Evolutionary conservation across 1,140 invertebrate species (phyloP).

Genomic region (Theocolax elegans): DNA sequence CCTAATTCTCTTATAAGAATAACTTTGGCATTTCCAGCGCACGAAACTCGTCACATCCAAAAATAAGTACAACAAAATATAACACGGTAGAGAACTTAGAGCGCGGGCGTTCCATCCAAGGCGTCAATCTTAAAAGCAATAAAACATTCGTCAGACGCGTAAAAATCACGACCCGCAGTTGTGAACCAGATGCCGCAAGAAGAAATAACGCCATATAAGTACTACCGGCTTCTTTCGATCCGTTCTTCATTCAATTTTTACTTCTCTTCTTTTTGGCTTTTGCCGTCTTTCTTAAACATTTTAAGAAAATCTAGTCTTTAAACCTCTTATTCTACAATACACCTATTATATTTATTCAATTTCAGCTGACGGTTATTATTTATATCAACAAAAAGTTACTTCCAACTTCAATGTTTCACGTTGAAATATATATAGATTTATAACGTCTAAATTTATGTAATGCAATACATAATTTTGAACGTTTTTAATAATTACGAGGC

Average conservation of each 20-base stretch:
- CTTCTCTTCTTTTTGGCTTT: background rate
- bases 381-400: too few relatives aligned
- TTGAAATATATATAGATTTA: too few relatives aligned
- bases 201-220: background rate
- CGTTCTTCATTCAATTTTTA: conserved; percentile 10
- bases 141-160: conserved; percentile 22
- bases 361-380: too few relatives aligned
- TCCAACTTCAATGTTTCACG: too few relatives aligned
- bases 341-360: too few relatives aligned
- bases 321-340: too few relatives aligned
- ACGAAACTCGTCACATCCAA: background rate
- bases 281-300: background rate
- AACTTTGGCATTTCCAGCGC: too few relatives aligned
- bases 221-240: background rate
- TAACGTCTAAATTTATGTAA: too few relatives aligned
- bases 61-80: background rate
- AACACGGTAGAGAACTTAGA: background rate
- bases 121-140: conserved; percentile 16
- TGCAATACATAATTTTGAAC: too few relatives aligned
- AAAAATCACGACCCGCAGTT: conserved; percentile 26
- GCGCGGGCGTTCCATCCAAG: background rate
- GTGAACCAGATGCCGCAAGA: conserved; percentile 15
- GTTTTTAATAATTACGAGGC: background rate
- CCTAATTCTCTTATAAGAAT: too few relatives aligned
- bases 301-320: too few relatives aligned